Evolutionary conservation across 2,888 invertebrate species (phyloP), one percentile per base, ranked within the genome.

Genomic region (Chrysolina haemoptera): DNA sequence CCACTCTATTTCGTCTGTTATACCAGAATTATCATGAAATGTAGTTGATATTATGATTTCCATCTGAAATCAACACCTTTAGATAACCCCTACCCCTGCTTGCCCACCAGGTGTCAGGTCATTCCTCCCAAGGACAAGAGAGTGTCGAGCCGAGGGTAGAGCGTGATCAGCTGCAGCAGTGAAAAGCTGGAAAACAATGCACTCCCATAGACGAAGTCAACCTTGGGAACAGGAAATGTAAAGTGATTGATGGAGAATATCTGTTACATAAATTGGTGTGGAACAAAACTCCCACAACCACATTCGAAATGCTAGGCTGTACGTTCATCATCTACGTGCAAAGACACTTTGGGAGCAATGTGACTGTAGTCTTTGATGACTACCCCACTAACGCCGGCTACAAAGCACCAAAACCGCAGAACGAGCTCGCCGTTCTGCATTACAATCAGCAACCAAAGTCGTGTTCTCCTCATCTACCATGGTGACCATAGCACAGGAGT

Each of bases 261-360:
- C 18, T 63, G 35, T 40, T 63, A 40, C 40, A 63, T 40, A 40
- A 63, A 40, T 40, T 63, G 63, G 63, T 63, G 14, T 41, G 63
- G 63, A 27, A 10, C 2, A 40, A 63, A 40, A 40, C 63, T 63
- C 8, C 63, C 35, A 63, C 63, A 35, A 40, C 35, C 63, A 63
- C 63, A 63, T 63, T 63, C 41, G 40, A 40, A 10, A 63, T 40
- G 63, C 1, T 40, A n/a, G 14, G 35, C n/a, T 40, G 3, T 14
- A 41, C 35, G n/a, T 63, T 40, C 63, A 14, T 63, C 41, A 40
- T 16, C 40, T 63, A 40, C 40, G 40, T 63, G 35, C 40, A 40
- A n/a, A 63, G 40, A 63, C 62, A 63, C 63, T 63, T 63, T 18
- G 40, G n/a, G n/a, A n/a, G n/a, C n/a, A n/a, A n/a, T n/a, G n/a